These are phyloP conservation scores for Dioctria rufipes DNA, from an alignment of 2,888 invertebrate genomes.

Conservation along the genomic window DNA sequence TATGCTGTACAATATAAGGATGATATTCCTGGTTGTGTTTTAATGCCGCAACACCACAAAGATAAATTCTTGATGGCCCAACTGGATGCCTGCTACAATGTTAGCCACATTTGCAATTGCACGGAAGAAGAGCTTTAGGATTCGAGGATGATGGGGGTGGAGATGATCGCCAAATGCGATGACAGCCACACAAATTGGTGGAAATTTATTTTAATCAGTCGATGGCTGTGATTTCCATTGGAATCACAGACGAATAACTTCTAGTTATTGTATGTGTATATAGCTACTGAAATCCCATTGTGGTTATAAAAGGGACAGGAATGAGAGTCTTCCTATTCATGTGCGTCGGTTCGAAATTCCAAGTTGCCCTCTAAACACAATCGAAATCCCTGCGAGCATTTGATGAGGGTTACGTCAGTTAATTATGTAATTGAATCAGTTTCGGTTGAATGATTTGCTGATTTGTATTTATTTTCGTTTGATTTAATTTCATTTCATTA, in stretches of 20 bases:
- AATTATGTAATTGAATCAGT: constrained; percentile 60
- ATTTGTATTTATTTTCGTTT: constrained; percentile 60
- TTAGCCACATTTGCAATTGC: constrained; percentile 18
- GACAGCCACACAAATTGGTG: constrained; percentile 57
- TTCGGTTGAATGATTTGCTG: constrained; percentile 58
- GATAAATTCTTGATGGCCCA: constrained; percentile 2
- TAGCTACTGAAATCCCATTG: constrained; percentile 1
- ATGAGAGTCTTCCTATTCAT: background rate
- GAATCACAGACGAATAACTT: background rate
- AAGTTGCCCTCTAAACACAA: constrained; percentile 16
- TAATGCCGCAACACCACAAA: constrained; percentile 15
- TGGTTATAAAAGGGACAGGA: background rate
- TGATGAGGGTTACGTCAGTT: constrained; percentile 57
- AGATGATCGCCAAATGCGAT: constrained; percentile 48
- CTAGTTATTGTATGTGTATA: background rate
- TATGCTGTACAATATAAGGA: too few relatives aligned
- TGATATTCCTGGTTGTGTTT: background rate
- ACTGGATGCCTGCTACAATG: constrained; percentile 1
- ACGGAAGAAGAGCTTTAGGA: background rate
- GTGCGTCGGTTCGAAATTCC: constrained; percentile 18
- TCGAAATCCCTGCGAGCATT: constrained; percentile 52
- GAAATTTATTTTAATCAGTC: constrained; percentile 58
- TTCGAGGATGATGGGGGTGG: background rate
- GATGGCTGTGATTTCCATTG: constrained; percentile 54
- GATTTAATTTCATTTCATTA: constrained; percentile 59